Conservation (phyloP, 1,140 invertebrate genomes). For the Drosophila equinoxialis region DNA sequence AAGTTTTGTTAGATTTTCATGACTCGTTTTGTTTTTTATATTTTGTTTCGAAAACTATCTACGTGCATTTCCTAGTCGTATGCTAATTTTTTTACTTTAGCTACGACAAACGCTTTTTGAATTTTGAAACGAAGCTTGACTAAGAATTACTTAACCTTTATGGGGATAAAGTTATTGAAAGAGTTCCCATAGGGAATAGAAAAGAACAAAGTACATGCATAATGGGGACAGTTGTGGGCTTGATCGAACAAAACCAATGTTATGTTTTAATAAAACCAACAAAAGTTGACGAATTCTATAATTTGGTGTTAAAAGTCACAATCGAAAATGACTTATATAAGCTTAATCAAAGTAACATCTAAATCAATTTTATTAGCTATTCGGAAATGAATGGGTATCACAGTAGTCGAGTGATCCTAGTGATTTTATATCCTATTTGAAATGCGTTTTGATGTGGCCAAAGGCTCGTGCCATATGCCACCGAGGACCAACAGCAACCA, state of each 20-base stretch:
- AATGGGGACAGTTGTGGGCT: neutral
- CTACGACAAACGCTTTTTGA: constrained; percentile 48
- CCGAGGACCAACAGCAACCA: constrained; percentile 40
- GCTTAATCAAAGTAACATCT: no score
- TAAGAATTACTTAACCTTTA: constrained; percentile 4
- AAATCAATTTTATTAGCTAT: neutral
- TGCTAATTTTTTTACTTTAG: constrained; percentile 55
- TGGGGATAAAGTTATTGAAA: neutral
- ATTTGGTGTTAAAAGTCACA: no score
- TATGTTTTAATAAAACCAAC: no score
- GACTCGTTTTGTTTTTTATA: constrained; percentile 27
- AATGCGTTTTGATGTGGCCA: constrained; percentile 70
- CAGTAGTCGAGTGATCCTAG: constrained; percentile 38
- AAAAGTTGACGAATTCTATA: no score
- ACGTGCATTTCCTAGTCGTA: constrained; percentile 56
- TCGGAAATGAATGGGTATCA: constrained; percentile 22
- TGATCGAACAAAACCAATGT: neutral
- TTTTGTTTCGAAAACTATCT: constrained; percentile 30
- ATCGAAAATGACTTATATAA: no score
- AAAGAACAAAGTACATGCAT: neutral
- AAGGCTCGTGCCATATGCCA: constrained; percentile 67
- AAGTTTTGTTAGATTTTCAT: constrained; percentile 31
- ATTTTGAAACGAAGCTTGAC: constrained; percentile 44
- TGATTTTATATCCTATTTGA: constrained; percentile 37
- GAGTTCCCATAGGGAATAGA: neutral